phyloP scores from a whole-genome alignment of 2,797 vertebrate species.

The Falco rusticolus region DNA sequence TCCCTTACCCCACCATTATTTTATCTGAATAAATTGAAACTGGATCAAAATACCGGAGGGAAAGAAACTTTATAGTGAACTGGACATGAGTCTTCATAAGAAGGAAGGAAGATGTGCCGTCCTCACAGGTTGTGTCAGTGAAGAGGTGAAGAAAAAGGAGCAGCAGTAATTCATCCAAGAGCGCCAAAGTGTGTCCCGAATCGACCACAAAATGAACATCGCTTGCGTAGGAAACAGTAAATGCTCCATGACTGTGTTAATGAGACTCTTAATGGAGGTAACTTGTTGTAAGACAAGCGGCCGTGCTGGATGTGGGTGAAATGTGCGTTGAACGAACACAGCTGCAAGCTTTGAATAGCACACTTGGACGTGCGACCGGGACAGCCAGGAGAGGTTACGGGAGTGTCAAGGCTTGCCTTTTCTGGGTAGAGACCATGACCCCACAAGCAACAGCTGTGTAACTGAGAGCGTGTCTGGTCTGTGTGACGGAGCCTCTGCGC shows the following conservation, averaged over 20 bases:
- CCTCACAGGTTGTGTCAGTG: not conserved
- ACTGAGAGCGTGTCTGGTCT: accelerated
- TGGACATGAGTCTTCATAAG: not conserved
- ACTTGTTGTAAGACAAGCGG: not conserved
- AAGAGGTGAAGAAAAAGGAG: not conserved
- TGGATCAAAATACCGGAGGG: not conserved
- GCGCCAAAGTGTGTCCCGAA: not conserved
- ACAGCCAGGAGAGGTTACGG: accelerated
- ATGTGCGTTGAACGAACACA: not conserved
- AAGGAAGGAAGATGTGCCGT: not conserved
- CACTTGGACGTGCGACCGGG: accelerated
- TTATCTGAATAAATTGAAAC: not conserved
- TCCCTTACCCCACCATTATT: not conserved
- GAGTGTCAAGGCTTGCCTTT: not conserved
- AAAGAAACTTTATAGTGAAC: not conserved
- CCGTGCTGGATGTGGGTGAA: not conserved
- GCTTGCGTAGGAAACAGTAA: not conserved
- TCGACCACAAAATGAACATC: not conserved
- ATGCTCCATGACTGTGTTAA: accelerated
- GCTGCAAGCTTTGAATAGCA: no score
- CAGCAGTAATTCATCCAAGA: not conserved
- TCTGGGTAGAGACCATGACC: not conserved
- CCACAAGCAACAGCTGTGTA: not conserved
- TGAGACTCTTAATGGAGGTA: not conserved
- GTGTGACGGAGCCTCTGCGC: not conserved